phyloP scores from a whole-genome alignment of 1,140 invertebrate genomes.

The Aphis gossypii region DNA sequence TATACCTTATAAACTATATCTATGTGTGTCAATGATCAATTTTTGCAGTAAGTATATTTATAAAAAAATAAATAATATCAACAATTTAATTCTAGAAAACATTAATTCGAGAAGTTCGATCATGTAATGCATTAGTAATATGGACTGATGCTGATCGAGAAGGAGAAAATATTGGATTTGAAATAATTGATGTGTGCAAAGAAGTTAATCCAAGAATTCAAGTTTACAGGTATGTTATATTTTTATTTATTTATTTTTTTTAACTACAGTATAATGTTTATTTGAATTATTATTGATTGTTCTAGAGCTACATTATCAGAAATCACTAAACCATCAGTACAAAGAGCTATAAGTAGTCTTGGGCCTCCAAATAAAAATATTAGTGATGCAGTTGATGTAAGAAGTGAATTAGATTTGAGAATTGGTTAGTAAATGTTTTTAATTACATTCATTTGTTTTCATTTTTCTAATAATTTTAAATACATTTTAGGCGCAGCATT shows the following conservation, averaged over 20 bases:
- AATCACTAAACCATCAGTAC: constrained; percentile 84
- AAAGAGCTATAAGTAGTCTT: constrained; percentile 83
- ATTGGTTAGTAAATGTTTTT: constrained; percentile 73
- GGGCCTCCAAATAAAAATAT: constrained; percentile 81
- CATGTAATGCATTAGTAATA: constrained; percentile 86
- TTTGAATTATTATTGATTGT: constrained; percentile 60
- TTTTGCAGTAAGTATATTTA: background rate
- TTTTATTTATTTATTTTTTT: background rate
- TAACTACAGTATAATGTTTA: constrained; percentile 40
- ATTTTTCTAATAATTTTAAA: constrained; percentile 16
- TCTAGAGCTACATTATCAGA: constrained; percentile 94
- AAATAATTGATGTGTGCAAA: constrained; percentile 92
- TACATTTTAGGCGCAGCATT: constrained; percentile 85
- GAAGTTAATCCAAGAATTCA: constrained; percentile 79
- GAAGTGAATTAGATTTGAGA: constrained; percentile 93
- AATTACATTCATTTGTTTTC: background rate
- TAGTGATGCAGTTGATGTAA: constrained; percentile 95
- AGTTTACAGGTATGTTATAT: constrained; percentile 70
- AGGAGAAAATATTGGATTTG: constrained; percentile 99
- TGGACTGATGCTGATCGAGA: constrained; percentile 99
- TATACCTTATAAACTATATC: background rate
- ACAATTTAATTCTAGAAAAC: constrained; percentile 71
- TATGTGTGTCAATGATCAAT: background rate
- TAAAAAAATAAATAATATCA: background rate
- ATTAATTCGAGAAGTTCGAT: constrained; percentile 80